Percentiles rank a stretch among this genome's conserved stretches.
These are phyloP conservation scores for Erynnis tages DNA, from an alignment of 2,888 invertebrate species.

Conservation along the genomic window DNA sequence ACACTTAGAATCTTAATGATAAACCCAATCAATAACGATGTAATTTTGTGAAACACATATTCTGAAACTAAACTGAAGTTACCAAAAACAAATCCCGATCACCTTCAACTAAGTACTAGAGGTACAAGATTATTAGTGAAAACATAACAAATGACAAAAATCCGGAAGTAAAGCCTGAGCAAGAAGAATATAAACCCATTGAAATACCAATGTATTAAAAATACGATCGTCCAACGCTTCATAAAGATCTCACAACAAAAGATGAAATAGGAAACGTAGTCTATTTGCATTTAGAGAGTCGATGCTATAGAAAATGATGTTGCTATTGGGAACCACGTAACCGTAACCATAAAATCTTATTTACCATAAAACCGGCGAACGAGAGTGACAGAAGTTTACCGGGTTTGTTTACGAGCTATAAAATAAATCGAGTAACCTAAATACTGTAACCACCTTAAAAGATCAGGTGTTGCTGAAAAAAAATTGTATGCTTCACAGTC, in stretches of 20 bases:
- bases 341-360: conserved; percentile 71
- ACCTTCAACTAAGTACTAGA: too few relatives aligned
- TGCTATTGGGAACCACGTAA: conserved; percentile 56
- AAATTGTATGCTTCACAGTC: too few relatives aligned
- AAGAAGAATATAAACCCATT: conserved; percentile 6
- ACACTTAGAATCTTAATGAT: too few relatives aligned
- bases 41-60: too few relatives aligned
- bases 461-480: background rate
- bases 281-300: conserved; percentile 63
- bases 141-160: background rate
- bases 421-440: conserved; percentile 71
- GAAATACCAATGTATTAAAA: conserved; percentile 14
- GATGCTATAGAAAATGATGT: conserved; percentile 49
- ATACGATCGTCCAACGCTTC: conserved; percentile 16
- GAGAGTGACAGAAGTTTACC: conserved; percentile 64
- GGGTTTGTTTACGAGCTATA: conserved; percentile 74
- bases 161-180: conserved; percentile 1
- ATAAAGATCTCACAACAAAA: conserved; percentile 29
- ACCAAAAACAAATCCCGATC: too few relatives aligned
- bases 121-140: too few relatives aligned
- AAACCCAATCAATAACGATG: too few relatives aligned
- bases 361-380: conserved; percentile 71
- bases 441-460: conserved; percentile 44
- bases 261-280: conserved; percentile 36
- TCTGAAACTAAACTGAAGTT: too few relatives aligned